Evolutionary conservation across 2,113 vertebrate species (phyloP).

Genomic region (Gasterosteus aculeatus): DNA sequence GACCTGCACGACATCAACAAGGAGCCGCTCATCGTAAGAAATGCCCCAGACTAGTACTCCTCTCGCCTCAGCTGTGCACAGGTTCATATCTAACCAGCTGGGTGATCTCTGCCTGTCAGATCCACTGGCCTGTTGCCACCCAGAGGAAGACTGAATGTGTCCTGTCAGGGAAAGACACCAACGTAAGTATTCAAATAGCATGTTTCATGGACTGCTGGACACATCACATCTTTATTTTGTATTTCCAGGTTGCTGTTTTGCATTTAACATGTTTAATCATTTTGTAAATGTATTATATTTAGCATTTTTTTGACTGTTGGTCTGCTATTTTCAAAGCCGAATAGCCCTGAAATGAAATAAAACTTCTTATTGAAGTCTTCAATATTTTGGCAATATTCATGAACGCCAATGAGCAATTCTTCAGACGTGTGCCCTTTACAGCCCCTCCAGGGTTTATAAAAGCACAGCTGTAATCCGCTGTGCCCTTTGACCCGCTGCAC

Average conservation of each 20-base stretch:
- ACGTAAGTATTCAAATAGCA: slow-evolving; percentile 83
- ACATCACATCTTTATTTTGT: no score
- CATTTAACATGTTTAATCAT: neutral
- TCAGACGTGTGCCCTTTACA: neutral
- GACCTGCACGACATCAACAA: slow-evolving; percentile 99
- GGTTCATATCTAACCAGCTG: slow-evolving; percentile 36
- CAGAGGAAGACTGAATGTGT: slow-evolving; percentile 97
- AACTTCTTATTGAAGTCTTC: slow-evolving; percentile 1
- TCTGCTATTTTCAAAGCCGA: neutral
- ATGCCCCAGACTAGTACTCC: slow-evolving; percentile 1
- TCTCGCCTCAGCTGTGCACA: neutral
- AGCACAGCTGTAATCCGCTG: neutral
- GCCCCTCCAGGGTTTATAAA: neutral
- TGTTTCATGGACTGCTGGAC: neutral
- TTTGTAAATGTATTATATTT: neutral
- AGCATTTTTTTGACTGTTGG: neutral
- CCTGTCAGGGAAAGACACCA: slow-evolving; percentile 94
- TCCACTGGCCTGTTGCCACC: slow-evolving; percentile 93
- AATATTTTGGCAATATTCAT: slow-evolving; percentile 6
- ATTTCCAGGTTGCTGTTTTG: neutral
- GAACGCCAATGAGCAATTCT: neutral
- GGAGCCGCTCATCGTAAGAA: slow-evolving; percentile 96
- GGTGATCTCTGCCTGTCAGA: slow-evolving; percentile 78
- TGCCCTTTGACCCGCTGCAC: slow-evolving; percentile 17
- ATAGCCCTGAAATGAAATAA: neutral